phyloP scores from a whole-genome alignment of 2,113 vertebrate genomes.

The Ceyx margarethae region DNA sequence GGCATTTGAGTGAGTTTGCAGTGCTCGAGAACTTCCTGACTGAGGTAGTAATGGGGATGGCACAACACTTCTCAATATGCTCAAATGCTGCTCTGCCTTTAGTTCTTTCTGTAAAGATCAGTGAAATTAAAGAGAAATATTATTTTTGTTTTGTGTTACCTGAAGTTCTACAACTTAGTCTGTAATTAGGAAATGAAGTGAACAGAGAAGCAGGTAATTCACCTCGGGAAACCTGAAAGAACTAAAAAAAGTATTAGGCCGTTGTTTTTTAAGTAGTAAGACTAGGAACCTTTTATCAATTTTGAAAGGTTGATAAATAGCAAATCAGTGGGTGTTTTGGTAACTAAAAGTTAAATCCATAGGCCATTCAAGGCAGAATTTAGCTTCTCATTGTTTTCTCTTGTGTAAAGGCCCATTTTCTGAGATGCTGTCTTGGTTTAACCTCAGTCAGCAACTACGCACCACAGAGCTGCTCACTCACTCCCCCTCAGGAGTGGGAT shows the following conservation, averaged over 20 bases:
- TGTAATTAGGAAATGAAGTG: background rate
- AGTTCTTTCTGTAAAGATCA: background rate
- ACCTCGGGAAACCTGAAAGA: background rate
- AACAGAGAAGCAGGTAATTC: background rate
- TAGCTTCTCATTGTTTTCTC: background rate
- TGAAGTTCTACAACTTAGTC: background rate
- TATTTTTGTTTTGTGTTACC: background rate
- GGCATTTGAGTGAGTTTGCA: too few relatives aligned
- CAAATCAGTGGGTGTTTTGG: background rate
- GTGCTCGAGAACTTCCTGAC: too few relatives aligned
- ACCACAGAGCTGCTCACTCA: too few relatives aligned
- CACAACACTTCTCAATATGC: too few relatives aligned
- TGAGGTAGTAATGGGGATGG: too few relatives aligned
- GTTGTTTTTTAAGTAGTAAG: background rate
- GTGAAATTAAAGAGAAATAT: background rate
- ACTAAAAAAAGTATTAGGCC: background rate
- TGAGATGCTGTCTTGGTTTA: background rate
- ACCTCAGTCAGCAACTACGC: background rate
- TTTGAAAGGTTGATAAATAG: background rate
- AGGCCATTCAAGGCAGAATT: background rate
- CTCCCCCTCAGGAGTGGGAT: too few relatives aligned
- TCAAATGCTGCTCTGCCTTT: background rate
- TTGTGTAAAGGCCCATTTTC: background rate
- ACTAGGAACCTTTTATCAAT: background rate
- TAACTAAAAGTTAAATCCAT: background rate